These are phyloP conservation scores for Pavo muticus DNA, from an alignment of 2,113 vertebrate species.

Conservation along the genomic window DNA sequence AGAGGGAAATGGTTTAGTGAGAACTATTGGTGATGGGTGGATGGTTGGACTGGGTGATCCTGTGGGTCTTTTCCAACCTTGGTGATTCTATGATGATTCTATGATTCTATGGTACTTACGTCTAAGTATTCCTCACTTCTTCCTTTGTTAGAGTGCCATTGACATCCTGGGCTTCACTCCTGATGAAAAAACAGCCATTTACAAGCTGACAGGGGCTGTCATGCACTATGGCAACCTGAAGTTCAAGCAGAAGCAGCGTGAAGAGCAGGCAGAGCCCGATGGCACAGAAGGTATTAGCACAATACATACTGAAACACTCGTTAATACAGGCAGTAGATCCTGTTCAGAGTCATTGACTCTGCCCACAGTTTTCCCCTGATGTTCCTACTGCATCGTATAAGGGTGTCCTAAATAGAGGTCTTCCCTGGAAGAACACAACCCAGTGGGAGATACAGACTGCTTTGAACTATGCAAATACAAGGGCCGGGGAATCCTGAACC, in stretches of 20 bases:
- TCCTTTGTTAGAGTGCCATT: slow-evolving; percentile 79
- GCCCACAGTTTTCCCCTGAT: no score
- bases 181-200: slow-evolving; percentile 83
- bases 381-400: no score
- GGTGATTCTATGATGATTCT: no score
- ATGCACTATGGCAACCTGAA: slow-evolving; percentile 90
- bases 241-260: slow-evolving; percentile 89
- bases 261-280: slow-evolving; percentile 85
- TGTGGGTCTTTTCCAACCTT: no score
- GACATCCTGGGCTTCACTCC: slow-evolving; percentile 82
- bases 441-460: no score
- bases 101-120: neutral
- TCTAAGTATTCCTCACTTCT: neutral
- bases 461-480: neutral
- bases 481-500: neutral
- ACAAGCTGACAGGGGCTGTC: slow-evolving; percentile 84
- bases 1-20: no score
- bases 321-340: neutral
- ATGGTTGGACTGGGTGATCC: no score
- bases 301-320: neutral
- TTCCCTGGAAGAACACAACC: no score
- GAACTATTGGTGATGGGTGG: no score
- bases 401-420: no score
- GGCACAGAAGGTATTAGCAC: slow-evolving; percentile 82
- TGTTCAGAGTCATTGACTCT: neutral